phyloP scores from a whole-genome alignment of 2,888 invertebrate species.

The Pardosa pseudoannulata region DNA sequence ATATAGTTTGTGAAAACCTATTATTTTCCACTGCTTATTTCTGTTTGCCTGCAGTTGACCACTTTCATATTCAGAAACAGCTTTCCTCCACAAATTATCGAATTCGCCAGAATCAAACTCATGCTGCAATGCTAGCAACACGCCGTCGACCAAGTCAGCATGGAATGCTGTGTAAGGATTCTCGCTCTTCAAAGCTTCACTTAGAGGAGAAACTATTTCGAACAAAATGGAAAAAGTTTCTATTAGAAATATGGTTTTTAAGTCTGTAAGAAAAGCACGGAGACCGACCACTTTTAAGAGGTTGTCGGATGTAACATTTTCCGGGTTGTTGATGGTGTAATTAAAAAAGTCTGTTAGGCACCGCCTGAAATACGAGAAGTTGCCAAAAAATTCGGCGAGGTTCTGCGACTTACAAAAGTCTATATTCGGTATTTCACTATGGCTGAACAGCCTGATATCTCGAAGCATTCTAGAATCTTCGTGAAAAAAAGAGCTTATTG shows the following conservation, averaged over 20 bases:
- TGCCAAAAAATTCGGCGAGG: not conserved
- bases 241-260: not conserved
- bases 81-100: not conserved
- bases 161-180: not conserved
- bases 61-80: not conserved
- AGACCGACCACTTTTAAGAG: not conserved
- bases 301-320: not conserved
- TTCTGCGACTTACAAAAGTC: not conserved
- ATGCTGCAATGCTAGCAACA: not conserved
- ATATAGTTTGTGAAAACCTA: too few relatives aligned
- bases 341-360: not conserved
- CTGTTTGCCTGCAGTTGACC: not conserved
- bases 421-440: not conserved
- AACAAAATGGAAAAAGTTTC: not conserved
- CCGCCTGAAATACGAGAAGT: not conserved
- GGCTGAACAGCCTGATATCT: not conserved
- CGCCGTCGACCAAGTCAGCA: not conserved
- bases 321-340: not conserved
- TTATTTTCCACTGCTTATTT: not conserved
- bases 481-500: not conserved
- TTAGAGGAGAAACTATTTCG: not conserved
- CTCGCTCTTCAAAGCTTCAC: not conserved
- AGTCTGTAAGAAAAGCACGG: not conserved
- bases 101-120: not conserved
- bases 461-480: not conserved